Percentiles rank a stretch among this genome's conserved stretches.
phyloP scores from a whole-genome alignment of 2,888 invertebrate genomes.

The Mythimna vitellina region DNA sequence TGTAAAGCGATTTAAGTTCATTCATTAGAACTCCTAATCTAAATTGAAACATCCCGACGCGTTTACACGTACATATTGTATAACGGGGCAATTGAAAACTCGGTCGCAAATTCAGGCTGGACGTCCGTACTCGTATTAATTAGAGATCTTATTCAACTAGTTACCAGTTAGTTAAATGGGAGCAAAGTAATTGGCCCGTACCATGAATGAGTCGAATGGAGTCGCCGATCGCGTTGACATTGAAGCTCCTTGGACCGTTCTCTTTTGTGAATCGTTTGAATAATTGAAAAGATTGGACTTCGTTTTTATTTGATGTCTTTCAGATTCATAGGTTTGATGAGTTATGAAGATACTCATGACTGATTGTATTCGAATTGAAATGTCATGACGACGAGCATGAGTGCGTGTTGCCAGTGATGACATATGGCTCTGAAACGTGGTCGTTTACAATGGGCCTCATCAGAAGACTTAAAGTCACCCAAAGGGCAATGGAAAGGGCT shows the following conservation, averaged over 20 bases:
- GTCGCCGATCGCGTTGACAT: conserved; percentile 49
- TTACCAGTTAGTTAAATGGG: conserved; percentile 63
- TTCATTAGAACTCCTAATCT: conserved; percentile 59
- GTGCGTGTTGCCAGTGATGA: too few species aligned
- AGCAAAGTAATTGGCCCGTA: conserved; percentile 61
- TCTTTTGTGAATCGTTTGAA: conserved; percentile 32
- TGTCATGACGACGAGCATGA: background rate
- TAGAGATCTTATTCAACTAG: conserved; percentile 68
- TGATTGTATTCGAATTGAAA: background rate
- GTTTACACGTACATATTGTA: conserved; percentile 60
- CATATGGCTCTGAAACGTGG: too few species aligned
- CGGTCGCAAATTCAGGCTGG: conserved; percentile 63
- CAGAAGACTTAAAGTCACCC: too few species aligned
- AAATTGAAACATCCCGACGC: conserved; percentile 63
- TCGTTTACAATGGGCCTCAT: too few species aligned
- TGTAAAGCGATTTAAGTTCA: conserved; percentile 46
- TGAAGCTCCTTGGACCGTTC: conserved; percentile 50
- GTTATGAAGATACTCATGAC: background rate
- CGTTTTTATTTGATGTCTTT: conserved; percentile 5
- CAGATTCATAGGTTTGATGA: background rate
- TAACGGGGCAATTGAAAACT: conserved; percentile 60
- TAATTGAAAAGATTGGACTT: conserved; percentile 45
- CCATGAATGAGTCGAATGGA: conserved; percentile 55
- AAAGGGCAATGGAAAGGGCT: too few species aligned
- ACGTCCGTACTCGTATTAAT: conserved; percentile 66